Percentiles rank a stretch among this genome's conserved stretches.
phyloP scores from a whole-genome alignment of 92 coral and sea anemone genomes.

The Anthopleura xanthogrammica region DNA sequence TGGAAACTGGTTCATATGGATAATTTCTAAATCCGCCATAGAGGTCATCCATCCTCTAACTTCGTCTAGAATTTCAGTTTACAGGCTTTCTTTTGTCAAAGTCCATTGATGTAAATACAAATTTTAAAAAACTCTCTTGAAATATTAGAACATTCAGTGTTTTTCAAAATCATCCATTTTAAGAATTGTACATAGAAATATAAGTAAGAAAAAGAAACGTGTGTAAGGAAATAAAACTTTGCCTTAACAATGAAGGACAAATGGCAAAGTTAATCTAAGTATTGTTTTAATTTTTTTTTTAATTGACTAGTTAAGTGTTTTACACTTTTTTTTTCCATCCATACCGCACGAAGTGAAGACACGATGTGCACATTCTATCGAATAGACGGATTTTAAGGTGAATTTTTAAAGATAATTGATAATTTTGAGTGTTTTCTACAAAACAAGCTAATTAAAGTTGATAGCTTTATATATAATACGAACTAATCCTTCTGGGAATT shows the following conservation, averaged over 20 bases:
- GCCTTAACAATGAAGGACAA: too few relatives aligned
- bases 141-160: too few relatives aligned
- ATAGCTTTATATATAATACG: too few relatives aligned
- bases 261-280: too few relatives aligned
- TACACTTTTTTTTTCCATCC: too few relatives aligned
- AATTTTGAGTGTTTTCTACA: background rate
- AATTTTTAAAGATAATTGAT: too few relatives aligned
- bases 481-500: background rate
- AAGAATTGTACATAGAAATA: background rate
- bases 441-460: background rate
- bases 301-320: too few relatives aligned
- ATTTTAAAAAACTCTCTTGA: too few relatives aligned
- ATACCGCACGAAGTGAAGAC: too few relatives aligned
- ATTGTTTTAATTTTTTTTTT: too few relatives aligned
- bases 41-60: background rate
- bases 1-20: background rate
- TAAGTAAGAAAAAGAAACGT: background rate
- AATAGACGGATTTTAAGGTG: background rate
- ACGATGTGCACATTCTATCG: background rate
- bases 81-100: background rate
- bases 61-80: background rate
- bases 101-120: background rate
- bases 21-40: background rate
- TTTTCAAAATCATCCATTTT: too few relatives aligned
- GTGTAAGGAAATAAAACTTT: background rate